These are phyloP conservation scores for Elephas maximus DNA, from an alignment of 2,113 vertebrate species.

Conservation along the genomic window DNA sequence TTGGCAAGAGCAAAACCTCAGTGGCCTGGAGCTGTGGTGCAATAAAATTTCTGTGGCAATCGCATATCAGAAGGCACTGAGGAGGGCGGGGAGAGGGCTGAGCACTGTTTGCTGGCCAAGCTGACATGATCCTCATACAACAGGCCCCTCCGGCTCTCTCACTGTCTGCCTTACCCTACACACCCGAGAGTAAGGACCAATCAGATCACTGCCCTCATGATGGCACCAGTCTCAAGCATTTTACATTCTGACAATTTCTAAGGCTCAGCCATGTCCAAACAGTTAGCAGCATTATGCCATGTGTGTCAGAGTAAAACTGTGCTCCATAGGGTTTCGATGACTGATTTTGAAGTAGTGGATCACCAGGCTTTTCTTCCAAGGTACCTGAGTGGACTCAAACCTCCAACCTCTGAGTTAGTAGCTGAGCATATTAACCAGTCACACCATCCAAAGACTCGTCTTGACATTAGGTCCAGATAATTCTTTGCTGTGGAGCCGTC, in stretches of 20 bases:
- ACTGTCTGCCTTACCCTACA: not conserved
- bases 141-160: not conserved
- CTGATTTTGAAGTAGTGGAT: no score
- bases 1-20: not conserved
- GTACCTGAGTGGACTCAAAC: no score
- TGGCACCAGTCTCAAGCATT: not conserved
- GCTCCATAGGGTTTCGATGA: no score
- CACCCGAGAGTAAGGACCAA: fast-evolving
- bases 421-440: no score
- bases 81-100: not conserved
- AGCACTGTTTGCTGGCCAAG: not conserved
- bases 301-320: no score
- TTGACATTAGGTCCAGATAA: no score
- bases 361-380: no score
- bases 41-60: not conserved
- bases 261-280: not conserved
- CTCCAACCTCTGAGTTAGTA: no score
- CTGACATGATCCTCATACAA: not conserved
- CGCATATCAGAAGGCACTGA: fast-evolving
- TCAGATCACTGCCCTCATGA: not conserved
- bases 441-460: no score
- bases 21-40: not conserved
- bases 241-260: not conserved
- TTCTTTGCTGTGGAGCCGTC: not conserved
- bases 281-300: no score